A percentile compares a stretch with the other conserved stretches of the same genome.
phyloP scores from a whole-genome alignment of 2,113 vertebrate species.

The Gulo gulo region DNA sequence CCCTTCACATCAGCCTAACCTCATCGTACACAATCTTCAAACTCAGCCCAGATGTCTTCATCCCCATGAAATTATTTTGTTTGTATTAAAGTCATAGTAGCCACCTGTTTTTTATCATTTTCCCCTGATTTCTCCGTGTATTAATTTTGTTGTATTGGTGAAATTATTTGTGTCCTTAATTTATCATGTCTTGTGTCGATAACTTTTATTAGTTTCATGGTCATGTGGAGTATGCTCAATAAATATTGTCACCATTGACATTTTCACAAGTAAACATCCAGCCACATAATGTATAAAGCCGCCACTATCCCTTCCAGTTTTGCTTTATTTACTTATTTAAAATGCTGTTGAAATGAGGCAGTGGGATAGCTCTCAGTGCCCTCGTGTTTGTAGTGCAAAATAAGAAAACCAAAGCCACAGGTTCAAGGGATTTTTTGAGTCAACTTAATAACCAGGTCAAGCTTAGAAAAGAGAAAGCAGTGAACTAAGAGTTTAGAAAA shows the following conservation, averaged over 20 bases:
- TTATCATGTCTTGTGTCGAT: background rate
- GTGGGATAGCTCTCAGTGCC: background rate
- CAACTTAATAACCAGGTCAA: background rate
- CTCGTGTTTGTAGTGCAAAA: background rate
- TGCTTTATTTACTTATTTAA: conserved; percentile 30
- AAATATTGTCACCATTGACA: background rate
- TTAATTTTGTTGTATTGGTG: background rate
- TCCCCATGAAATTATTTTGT: background rate
- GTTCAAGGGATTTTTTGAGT: background rate
- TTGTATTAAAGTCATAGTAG: background rate
- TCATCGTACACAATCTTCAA: background rate
- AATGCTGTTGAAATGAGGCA: background rate
- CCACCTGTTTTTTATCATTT: background rate
- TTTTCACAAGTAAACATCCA: background rate
- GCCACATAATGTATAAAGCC: background rate
- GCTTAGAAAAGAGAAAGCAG: background rate
- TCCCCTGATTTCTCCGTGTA: background rate
- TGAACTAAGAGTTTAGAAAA: background rate
- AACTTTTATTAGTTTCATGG: background rate
- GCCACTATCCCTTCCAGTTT: background rate
- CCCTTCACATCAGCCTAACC: background rate
- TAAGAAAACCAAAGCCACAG: background rate
- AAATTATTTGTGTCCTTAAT: background rate
- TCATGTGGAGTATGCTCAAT: background rate
- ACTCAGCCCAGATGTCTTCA: background rate